Evolutionary conservation across 2,113 vertebrate species (phyloP).

Genomic region (Athene cunicularia): DNA sequence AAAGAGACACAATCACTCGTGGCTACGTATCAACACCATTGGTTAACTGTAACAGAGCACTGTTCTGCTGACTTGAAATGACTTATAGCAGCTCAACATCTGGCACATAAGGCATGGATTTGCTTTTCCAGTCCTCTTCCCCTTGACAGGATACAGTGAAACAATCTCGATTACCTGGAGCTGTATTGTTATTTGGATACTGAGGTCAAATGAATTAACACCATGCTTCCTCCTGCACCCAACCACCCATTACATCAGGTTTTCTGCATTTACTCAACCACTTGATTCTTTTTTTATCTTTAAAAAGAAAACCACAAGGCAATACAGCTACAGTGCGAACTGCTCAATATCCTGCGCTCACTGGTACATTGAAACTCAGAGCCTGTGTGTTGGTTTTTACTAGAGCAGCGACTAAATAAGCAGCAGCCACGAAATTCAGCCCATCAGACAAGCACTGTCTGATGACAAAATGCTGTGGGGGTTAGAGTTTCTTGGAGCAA

Average conservation of each 20-base stretch:
- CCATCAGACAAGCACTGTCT: not conserved
- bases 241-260: not conserved
- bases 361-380: not conserved
- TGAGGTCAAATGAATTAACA: not conserved
- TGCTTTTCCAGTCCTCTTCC: not conserved
- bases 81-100: not conserved
- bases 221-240: not conserved
- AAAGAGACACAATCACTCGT: not conserved
- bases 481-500: not conserved
- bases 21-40: accelerated
- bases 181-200: not conserved
- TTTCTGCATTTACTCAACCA: not conserved
- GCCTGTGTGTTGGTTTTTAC: not conserved
- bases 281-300: not conserved
- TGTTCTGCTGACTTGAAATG: not conserved
- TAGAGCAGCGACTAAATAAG: not conserved
- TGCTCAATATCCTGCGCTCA: not conserved
- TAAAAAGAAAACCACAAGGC: not conserved
- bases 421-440: not conserved
- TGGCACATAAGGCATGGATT: not conserved
- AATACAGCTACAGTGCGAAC: not conserved
- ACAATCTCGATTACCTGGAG: not conserved
- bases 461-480: not conserved
- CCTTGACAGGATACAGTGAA: not conserved
- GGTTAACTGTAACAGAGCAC: not conserved